phyloP scores from a whole-genome alignment of 2,888 invertebrate species.

The Eupithecia tripunctaria region DNA sequence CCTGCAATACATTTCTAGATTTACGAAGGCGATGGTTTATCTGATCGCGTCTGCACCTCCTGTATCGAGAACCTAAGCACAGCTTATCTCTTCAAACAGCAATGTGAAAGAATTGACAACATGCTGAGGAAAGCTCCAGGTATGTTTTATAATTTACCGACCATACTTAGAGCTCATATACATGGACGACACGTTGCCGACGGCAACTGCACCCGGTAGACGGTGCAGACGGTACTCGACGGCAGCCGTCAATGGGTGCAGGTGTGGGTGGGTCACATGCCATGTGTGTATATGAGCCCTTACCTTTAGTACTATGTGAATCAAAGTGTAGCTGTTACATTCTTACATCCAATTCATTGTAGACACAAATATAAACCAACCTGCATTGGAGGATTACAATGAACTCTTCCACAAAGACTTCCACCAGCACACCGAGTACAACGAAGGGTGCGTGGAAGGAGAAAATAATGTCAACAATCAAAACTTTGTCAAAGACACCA shows the following conservation, averaged over 20 bases:
- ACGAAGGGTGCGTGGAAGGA: slow-evolving; percentile 62
- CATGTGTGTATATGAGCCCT: too few relatives aligned
- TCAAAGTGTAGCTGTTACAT: background rate
- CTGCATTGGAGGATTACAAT: slow-evolving; percentile 65
- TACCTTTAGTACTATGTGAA: background rate
- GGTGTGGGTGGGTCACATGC: too few relatives aligned
- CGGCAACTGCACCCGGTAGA: too few relatives aligned
- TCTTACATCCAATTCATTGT: slow-evolving; percentile 7
- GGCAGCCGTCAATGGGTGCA: too few relatives aligned
- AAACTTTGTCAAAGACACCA: slow-evolving; percentile 65
- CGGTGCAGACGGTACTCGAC: too few relatives aligned
- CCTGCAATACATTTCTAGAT: slow-evolving; percentile 57
- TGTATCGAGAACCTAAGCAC: slow-evolving; percentile 79
- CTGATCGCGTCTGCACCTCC: slow-evolving; percentile 75
- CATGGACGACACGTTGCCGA: too few relatives aligned
- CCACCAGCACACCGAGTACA: slow-evolving; percentile 69
- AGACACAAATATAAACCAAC: slow-evolving; percentile 67
- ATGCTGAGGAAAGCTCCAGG: slow-evolving; percentile 70
- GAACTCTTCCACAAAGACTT: slow-evolving; percentile 73
- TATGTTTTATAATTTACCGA: slow-evolving; percentile 43
- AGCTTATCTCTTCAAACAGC: slow-evolving; percentile 77
- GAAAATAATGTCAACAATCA: slow-evolving; percentile 76
- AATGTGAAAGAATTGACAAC: slow-evolving; percentile 74
- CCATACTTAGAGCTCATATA: too few relatives aligned
- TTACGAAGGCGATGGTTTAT: slow-evolving; percentile 75